Base-by-base conservation (phyloP, 35 echinoderm and acorn worm species). In the Ophiothrix spiculata region DNA sequence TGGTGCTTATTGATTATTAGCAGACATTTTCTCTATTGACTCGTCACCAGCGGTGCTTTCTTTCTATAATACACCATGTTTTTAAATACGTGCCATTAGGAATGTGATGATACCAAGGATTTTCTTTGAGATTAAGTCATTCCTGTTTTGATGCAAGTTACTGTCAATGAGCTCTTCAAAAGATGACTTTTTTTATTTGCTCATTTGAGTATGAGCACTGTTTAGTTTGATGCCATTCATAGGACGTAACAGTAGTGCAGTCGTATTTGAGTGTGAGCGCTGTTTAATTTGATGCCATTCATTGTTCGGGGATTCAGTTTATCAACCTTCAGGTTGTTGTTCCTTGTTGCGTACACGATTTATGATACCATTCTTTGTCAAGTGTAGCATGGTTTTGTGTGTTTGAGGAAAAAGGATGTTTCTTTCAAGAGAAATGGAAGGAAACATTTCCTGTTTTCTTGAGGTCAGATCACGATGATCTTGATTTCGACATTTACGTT, bases 1-100 rank as follows among this genome's bases (percentile, higher is more conserved):
- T 42, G 64, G 29, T 19, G 91, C 41, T 39, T 42, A 38, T 45
- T 92, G 69, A 92, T 39, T 13, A 35, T 32, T n/a, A 40, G 32
- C 3, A 33, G 63, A 1, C 1, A 4, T 0, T 33, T 63, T 64
- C 40, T 1, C 36, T 40, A 46, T 1, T 23, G 75, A 19, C 25
- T 87, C 1, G 21, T 87, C 16, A 38, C 36, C 37, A 19, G 32
- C 39, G 36, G 39, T 41, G 34, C 37, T 41, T 86, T 17, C 17
- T 37, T 39, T 45, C 16, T 31, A 33, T n/a, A 14, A 76, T 32
- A 33, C 39, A 76, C 15, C 38, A 77, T 38, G 64, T 23, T 75
- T 10, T 45, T 37, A 21, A 86, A 77, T 14, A 39, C 13, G 19
- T 19, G 39, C n/a, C 35, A 39, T 42, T 36, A 31, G 36, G 35